Base-by-base conservation (phyloP, 92 coral and sea anemone species). In the Epizoanthus illoricatus region DNA sequence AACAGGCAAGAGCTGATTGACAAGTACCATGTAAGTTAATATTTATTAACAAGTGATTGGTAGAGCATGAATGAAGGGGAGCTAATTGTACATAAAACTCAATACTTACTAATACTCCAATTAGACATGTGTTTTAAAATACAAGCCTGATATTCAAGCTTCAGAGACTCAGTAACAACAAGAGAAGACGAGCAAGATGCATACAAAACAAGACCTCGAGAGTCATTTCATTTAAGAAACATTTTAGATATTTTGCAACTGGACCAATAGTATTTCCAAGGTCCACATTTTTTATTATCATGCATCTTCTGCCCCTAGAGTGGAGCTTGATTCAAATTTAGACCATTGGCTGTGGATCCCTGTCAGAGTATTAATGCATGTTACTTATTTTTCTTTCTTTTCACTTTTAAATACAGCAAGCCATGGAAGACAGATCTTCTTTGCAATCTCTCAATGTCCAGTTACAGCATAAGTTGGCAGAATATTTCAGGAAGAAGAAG, bases 401-500 rank as follows among this genome's bases (percentile, higher is more conserved):
- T 23, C 40, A 13, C 54, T 28, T 19, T 61, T 54, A 28, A 55
- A 65, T 80, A 39, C 81, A 97, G 98, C 99, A 97, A 93, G 98
- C 94, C 18, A 88, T 97, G 75, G 99, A 97, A 80, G 99, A 97
- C 64, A 87, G 98, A 66, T 90, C 97, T 57, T 68, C 90, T 11
- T 84, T 97, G 4, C 98, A 93, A 82, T 88, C 99, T 24, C 87
- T 91, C 18, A 97, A 97, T 88, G 90, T 94, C 72, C 99, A 97
- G 87, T 86, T 93, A 5, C 99, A 97, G 33, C 98, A 97, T 86
- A 93, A 94, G 85, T 75, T 97, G 75, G 99, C 99, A 3, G 99
- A 97, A 67, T 97, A 97, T 71, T 97, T 97, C 88, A 93, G 84
- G 83, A 97, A 97, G 87, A 97, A 97, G 79, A 97, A 97, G 97